Evolutionary conservation across 1,140 invertebrate genomes (phyloP).

Genomic region (Diachasmimorpha longicaudata): DNA sequence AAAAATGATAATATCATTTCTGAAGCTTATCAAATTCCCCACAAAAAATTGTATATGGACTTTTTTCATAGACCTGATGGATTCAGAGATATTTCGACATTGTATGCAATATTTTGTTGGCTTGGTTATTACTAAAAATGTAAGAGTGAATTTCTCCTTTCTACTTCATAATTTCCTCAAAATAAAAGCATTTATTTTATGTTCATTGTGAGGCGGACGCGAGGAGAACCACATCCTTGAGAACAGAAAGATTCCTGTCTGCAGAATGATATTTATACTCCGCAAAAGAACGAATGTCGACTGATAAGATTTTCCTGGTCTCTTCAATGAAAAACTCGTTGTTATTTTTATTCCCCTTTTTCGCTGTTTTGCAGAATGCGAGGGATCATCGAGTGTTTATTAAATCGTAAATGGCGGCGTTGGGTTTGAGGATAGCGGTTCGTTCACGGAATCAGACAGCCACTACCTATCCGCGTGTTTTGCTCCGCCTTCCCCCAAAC

Average conservation of each 20-base stretch:
- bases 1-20: no score
- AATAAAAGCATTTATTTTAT: neutral
- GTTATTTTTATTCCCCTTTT: neutral
- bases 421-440: neutral
- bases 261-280: neutral
- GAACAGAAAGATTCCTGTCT: neutral
- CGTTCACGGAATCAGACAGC: slow-evolving; percentile 10
- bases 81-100: no score
- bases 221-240: slow-evolving; percentile 11
- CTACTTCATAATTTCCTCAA: no score
- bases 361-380: neutral
- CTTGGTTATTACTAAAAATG: no score
- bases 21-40: no score
- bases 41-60: no score
- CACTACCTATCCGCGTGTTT: slow-evolving; percentile 25
- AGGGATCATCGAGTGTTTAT: no score
- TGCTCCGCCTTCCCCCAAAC: slow-evolving; percentile 28
- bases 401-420: slow-evolving; percentile 13
- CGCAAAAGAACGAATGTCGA: neutral
- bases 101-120: no score
- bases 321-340: neutral
- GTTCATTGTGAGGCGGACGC: neutral
- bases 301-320: neutral
- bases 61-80: no score
- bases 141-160: no score